Conservation (phyloP, 2,797 vertebrate species). For the Pseudomugil gertrudae region DNA sequence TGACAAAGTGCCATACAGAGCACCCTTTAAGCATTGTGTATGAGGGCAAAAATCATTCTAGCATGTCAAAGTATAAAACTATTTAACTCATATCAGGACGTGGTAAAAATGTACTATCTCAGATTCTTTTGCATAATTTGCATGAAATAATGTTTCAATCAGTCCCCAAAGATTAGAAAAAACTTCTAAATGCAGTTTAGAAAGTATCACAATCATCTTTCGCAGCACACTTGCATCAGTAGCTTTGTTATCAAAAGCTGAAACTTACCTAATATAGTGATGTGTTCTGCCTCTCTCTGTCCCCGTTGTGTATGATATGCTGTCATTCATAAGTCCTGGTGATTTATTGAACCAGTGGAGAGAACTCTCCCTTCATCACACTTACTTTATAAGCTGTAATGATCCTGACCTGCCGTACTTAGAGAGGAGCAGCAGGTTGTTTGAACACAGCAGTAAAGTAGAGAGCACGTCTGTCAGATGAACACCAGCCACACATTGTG, state of each 20-base stretch:
- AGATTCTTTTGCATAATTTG: not conserved
- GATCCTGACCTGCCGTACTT: slow-evolving; percentile 55
- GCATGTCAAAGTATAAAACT: slow-evolving; percentile 23
- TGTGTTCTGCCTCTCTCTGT: slow-evolving; percentile 51
- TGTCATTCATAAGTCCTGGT: slow-evolving; percentile 69
- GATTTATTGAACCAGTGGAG: slow-evolving; percentile 50
- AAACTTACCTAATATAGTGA: slow-evolving; percentile 68
- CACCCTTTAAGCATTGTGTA: slow-evolving; percentile 60
- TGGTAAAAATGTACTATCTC: not conserved
- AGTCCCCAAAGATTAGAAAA: not conserved
- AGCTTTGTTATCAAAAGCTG: slow-evolving; percentile 13
- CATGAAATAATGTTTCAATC: not conserved
- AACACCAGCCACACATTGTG: slow-evolving; percentile 73
- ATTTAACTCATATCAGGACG: slow-evolving; percentile 12
- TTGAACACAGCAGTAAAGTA: slow-evolving; percentile 41
- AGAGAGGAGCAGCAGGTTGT: slow-evolving; percentile 56
- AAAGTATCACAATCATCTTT: not conserved
- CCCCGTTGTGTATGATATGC: slow-evolving; percentile 45
- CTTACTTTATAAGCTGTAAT: slow-evolving; percentile 37
- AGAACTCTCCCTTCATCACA: slow-evolving; percentile 41
- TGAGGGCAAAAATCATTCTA: slow-evolving; percentile 40
- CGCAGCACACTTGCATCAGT: not conserved
- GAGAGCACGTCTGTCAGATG: slow-evolving; percentile 59
- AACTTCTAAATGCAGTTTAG: not conserved
- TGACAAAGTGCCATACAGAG: slow-evolving; percentile 56